Evolutionary conservation across 2,113 vertebrate genomes (phyloP), one percentile per base, ranked within the genome.

Genomic region (Alethe diademata): DNA sequence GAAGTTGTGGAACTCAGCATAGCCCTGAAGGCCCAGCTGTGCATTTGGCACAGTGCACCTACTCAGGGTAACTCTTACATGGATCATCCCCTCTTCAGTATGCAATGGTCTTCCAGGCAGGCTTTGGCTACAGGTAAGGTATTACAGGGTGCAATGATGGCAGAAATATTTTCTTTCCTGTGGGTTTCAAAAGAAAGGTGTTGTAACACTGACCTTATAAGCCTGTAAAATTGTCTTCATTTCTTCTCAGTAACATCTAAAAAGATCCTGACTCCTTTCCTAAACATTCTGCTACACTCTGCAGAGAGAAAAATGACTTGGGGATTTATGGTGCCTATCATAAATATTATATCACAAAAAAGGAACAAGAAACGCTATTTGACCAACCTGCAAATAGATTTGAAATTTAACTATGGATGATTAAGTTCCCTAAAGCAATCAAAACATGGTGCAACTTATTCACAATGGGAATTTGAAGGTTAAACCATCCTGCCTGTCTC

Each of bases 11-110:
- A 57, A 25, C 2, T 8, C 40, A 80, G 19, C n/a, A 54, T 22
- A 42, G 42, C 14, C 18, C 47, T 45, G 58, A 43, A 24, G 35
- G 11, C 19, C 29, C 28, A 23, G 15, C 16, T 57, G 20, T 19
- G 40, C 0, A 2, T 25, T 35, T 6, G 26, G 20, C 28, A 45
- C 20, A 35, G 6, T 1, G 6, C 15, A 62, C 15, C 14, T 47
- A 4, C 8, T 51, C 22, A 29, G 29, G 16, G 31, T 29, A 29
- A 40, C 5, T 47, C 28, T 20, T 45, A n/a, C 0, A n/a, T 19
- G 12, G 15, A 47, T 62, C 42, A 33, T 9, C 3, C 10, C 6
- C 29, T 78, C n/a, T 56, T 51, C 8, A 0, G 8, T 4, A 10
- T 35, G 13, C 24, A 38, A 6, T 13, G 12, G 19, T 48, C n/a